Evolutionary conservation across 2,888 invertebrate genomes (phyloP), one percentile per base, ranked within the genome.

Genomic region (Polylopha cassiicola): DNA sequence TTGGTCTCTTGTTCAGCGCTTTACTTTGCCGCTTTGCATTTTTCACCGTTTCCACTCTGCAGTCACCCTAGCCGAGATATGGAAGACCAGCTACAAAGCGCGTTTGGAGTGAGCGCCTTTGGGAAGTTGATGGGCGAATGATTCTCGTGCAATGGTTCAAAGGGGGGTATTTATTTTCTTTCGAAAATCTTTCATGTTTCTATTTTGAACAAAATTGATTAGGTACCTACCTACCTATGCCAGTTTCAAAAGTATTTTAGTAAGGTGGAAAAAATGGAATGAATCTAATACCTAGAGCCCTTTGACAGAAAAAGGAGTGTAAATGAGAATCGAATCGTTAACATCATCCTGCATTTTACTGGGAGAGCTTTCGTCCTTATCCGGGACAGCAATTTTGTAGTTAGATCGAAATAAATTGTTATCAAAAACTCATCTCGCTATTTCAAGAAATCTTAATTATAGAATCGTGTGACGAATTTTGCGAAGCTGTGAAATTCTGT

Each of bases 31-130:
- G 21, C 89, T 98, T 53, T 96, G 95, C 87, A 97, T 97, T 73
- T 97, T 97, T 90, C 97, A 97, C 82, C 92, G 97, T 58, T 97
- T 97, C 90, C 96, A 97, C 78, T 95, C 95, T 45, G 95, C 96
- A 15, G 96, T 97, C 17, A 95, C 96, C 85, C 90, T 97, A 53
- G 96, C 96, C 51, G 96, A 97, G 86, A 95, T 97, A 58, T 97
- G 97, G 97, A 97, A 97, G 87, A 95, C 95, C 58, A 95, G 94
- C 79, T 96, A 96, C 89, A 95, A 95, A 86, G 93, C 94, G 57
- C 91, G 95, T 51, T 87, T 95, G 73, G 95, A 95, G 87, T 95
- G 92, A 92, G 69, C 55, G 29, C 46, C 27, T 23, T 11, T 11
- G 8, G n/a, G 23, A 14, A 21, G 28, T 9, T 20, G 10, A 10